Conservation (phyloP, 2,888 invertebrate species). For the Corbicula japonica region DNA sequence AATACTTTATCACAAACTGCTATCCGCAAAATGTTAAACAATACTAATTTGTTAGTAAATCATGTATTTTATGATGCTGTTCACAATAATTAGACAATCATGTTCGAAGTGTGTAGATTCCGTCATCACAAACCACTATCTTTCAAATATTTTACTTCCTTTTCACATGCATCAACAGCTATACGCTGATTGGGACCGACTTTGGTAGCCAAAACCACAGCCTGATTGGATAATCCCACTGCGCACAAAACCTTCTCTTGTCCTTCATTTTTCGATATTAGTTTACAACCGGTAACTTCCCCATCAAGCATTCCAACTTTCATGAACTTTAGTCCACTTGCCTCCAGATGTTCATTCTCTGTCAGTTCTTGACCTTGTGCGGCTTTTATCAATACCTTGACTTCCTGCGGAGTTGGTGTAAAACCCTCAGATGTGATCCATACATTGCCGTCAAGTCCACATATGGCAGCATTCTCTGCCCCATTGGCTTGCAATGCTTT, state of each 20-base stretch:
- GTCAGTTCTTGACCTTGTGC: not conserved
- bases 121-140: slow-evolving; percentile 1
- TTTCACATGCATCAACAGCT: slow-evolving; percentile 3
- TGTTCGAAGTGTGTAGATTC: too few relatives aligned
- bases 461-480: slow-evolving; percentile 10
- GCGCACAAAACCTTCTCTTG: not conserved
- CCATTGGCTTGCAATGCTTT: not conserved
- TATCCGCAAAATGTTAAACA: too few relatives aligned
- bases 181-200: not conserved
- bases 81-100: too few relatives aligned
- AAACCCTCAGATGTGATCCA: slow-evolving; percentile 14
- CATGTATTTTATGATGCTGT: too few relatives aligned
- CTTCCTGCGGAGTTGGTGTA: not conserved
- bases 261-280: slow-evolving; percentile 10
- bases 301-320: not conserved
- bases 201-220: not conserved
- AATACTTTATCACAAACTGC: too few relatives aligned
- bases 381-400: not conserved
- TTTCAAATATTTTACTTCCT: slow-evolving; percentile 11
- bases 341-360: not conserved
- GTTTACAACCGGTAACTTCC: not conserved
- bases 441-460: slow-evolving; percentile 12
- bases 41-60: too few relatives aligned
- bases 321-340: not conserved
- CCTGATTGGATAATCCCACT: not conserved